Percentiles rank a stretch among this genome's conserved stretches.
Evolutionary conservation across 2,797 vertebrate genomes (phyloP).

Genomic region (Calcarius lapponicus): DNA sequence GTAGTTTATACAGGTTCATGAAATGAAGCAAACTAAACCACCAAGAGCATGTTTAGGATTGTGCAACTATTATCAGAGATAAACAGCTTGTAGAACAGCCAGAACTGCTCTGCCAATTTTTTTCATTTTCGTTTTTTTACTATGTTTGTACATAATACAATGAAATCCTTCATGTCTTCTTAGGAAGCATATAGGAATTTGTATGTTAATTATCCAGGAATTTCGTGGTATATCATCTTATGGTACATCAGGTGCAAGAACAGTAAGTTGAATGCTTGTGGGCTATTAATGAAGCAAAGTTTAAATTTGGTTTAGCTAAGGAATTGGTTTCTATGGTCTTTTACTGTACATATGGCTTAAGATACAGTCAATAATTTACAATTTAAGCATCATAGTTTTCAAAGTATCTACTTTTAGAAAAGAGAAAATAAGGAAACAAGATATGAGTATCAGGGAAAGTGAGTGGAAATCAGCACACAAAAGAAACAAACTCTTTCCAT

Average conservation of each 20-base stretch:
- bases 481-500: neutral
- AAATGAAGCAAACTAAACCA: neutral
- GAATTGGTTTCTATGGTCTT: neutral
- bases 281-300: neutral
- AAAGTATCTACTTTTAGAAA: neutral
- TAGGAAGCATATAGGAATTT: neutral
- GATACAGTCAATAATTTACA: neutral
- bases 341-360: neutral
- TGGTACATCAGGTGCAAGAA: neutral
- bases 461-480: neutral
- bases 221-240: neutral
- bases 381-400: neutral
- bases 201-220: neutral
- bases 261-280: neutral
- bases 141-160: neutral
- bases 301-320: neutral
- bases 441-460: rapidly evolving
- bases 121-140: neutral
- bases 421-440: neutral
- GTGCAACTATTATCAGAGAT: neutral
- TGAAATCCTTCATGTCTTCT: neutral
- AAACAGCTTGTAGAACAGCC: neutral
- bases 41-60: neutral
- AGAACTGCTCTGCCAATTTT: neutral
- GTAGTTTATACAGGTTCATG: neutral